Evolutionary conservation across 2,797 vertebrate genomes (phyloP), one percentile per base, ranked within the genome.

Genomic region (Amniataba percoides): DNA sequence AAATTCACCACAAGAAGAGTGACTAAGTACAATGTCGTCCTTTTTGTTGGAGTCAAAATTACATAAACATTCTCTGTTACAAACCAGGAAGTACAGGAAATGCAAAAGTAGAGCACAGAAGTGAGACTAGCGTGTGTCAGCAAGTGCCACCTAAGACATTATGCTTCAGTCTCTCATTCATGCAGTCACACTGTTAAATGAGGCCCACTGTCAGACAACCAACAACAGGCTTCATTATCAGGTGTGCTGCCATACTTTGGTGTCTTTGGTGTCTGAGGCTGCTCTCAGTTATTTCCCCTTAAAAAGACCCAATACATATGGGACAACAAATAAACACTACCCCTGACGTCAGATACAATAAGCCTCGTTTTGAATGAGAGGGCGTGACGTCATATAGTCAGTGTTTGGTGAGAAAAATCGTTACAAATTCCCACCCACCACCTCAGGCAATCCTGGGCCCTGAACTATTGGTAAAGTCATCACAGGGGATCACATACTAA

Each of bases 391-490:
- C 77, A 83, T 75, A 46, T 1, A 75, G 40, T 34, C 53, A 31
- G 21, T 57, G 75, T 53, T 77, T 71, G 62, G 25, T 69, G 58
- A 56, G 21, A 77, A 66, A 87, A 87, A 86, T 91, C 88, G 80
- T 82, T 88, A 84, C 0, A 3, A 5, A 40, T 58, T 76, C 69
- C 67, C 67, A 66, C 36, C 63, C 64, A 64, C 46, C 58, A 45
- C 81, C 75, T 49, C 21, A 3, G 78, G 87, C 83, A 53, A 51
- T 46, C 48, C 13, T 60, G 27, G 59, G 46, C 14, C 48, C 62
- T 69, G 52, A 73, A 42, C 46, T 23, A 31, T 57, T 53, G 31
- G 8, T 27, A 56, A 75, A 23, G 10, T 80, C 68, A 78, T 61
- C 45, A 45, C 19, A 45, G 16, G 11, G 27, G 19, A 60, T 69